A percentile compares a stretch with the other conserved stretches of the same genome.
Evolutionary conservation across 2,113 vertebrate genomes (phyloP).

Genomic region (Noctilio leporinus): DNA sequence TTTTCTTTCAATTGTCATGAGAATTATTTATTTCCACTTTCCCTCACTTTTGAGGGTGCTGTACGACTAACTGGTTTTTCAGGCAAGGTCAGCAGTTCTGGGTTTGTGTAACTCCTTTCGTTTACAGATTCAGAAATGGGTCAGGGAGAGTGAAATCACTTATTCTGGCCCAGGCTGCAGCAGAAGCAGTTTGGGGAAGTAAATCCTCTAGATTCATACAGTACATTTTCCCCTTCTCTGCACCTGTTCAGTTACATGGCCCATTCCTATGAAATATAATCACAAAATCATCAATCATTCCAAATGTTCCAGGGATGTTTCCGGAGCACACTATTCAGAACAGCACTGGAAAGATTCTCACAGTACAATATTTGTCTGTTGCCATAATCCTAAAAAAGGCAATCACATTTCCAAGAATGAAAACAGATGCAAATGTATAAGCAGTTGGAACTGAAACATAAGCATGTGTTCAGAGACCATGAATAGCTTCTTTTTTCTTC

Average conservation of each 20-base stretch:
- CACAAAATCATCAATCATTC: conserved; percentile 51
- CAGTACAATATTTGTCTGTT: conserved; percentile 55
- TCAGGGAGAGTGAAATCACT: conserved; percentile 25
- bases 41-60: neutral
- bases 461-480: conserved; percentile 48
- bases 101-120: conserved; percentile 9
- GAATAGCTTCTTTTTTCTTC: neutral
- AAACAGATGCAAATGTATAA: conserved; percentile 43
- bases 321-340: conserved; percentile 38
- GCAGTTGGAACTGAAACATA: neutral
- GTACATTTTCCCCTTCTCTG: conserved; percentile 18
- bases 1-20: neutral
- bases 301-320: conserved; percentile 58
- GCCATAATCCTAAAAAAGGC: conserved; percentile 40
- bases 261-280: conserved; percentile 58
- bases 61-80: neutral
- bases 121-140: conserved; percentile 28
- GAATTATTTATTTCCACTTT: neutral
- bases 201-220: conserved; percentile 20
- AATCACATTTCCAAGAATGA: conserved; percentile 51
- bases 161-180: conserved; percentile 29
- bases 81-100: neutral
- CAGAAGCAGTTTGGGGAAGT: conserved; percentile 29
- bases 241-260: conserved; percentile 56
- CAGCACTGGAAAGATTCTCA: conserved; percentile 56